These are phyloP conservation scores for Arbacia lixula DNA, from an alignment of 53 echinoderm and acorn worm genomes.

Conservation along the genomic window DNA sequence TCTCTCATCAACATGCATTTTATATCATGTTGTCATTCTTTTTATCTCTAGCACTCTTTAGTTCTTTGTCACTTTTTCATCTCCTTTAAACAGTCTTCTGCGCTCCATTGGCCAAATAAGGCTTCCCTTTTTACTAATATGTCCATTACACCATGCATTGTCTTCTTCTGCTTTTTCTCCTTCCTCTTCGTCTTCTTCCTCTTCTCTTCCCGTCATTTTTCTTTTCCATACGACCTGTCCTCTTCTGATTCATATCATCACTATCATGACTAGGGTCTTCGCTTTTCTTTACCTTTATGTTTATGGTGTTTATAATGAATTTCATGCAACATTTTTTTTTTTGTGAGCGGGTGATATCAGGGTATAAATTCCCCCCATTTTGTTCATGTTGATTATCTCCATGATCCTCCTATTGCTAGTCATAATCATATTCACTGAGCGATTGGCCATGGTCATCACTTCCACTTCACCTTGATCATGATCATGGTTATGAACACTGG, in stretches of 20 bases:
- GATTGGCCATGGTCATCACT: not conserved
- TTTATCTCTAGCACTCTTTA: too few relatives aligned
- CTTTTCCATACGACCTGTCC: not conserved
- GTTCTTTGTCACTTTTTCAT: too few relatives aligned
- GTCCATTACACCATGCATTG: too few relatives aligned
- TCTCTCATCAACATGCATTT: too few relatives aligned
- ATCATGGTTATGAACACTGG: constrained; percentile 11
- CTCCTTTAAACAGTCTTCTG: too few relatives aligned
- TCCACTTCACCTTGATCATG: constrained; percentile 3
- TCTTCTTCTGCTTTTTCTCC: not conserved
- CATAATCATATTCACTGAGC: not conserved
- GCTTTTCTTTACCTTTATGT: not conserved
- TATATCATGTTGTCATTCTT: too few relatives aligned
- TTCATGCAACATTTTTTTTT: too few relatives aligned
- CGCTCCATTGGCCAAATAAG: too few relatives aligned
- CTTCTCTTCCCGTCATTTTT: not conserved
- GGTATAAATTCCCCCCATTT: too few relatives aligned
- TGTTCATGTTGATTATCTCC: not conserved
- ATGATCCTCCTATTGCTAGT: not conserved
- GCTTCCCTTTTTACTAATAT: too few relatives aligned
- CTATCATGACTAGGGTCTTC: not conserved
- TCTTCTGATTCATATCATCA: not conserved
- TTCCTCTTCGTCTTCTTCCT: not conserved
- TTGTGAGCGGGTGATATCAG: too few relatives aligned
- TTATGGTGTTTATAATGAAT: too few relatives aligned